Evolutionary conservation across 2,888 invertebrate genomes (phyloP).

Genomic region (Eurois occulta): DNA sequence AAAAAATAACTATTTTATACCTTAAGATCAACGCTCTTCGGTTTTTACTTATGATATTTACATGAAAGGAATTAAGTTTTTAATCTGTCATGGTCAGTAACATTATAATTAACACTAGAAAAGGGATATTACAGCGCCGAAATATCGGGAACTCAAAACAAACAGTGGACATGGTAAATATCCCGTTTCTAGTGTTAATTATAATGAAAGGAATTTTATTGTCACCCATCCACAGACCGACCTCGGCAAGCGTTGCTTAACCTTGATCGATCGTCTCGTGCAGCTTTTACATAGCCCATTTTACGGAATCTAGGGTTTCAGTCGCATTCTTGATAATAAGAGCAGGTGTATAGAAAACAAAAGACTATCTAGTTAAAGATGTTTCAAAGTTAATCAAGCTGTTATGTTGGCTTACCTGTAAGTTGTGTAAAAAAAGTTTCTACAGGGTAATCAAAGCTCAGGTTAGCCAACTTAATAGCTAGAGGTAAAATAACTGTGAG

Average conservation of each 20-base stretch:
- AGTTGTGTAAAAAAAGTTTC: background rate
- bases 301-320: background rate
- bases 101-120: no score
- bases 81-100: no score
- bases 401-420: no score
- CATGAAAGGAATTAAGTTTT: background rate
- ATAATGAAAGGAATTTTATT: background rate
- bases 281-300: background rate
- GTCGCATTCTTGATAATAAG: background rate
- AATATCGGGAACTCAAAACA: no score
- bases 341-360: no score
- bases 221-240: background rate
- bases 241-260: background rate
- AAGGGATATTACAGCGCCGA: no score
- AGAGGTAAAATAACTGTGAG: no score
- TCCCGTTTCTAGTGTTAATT: no score
- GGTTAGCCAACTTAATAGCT: background rate
- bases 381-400: no score
- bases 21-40: background rate
- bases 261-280: background rate
- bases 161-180: no score
- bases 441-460: background rate
- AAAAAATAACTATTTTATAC: background rate
- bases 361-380: no score
- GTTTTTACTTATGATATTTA: background rate